phyloP scores from a whole-genome alignment of 30 jellyfish, hydroid and myxozoan species.

The Hydra vulgaris region DNA sequence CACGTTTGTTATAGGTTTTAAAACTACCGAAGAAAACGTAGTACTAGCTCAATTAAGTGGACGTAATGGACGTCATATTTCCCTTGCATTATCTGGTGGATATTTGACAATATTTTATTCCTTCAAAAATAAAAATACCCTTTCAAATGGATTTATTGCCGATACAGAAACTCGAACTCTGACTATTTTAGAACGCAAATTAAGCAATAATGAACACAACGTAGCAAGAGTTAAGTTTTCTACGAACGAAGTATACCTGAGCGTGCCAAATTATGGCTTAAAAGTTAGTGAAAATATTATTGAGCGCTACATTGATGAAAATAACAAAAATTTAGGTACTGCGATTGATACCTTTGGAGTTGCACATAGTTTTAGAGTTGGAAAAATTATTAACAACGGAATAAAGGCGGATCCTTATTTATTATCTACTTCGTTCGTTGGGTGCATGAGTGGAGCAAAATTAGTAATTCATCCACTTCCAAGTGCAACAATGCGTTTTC shows the following conservation, averaged over 20 bases:
- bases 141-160: neutral
- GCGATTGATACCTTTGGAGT: slow-evolving; percentile 10
- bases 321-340: neutral
- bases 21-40: slow-evolving; percentile 23
- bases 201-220: slow-evolving; percentile 23
- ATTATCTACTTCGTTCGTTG: slow-evolving; percentile 8
- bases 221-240: slow-evolving; percentile 16
- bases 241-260: slow-evolving; percentile 2
- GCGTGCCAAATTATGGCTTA: slow-evolving; percentile 28
- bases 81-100: slow-evolving; percentile 26
- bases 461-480: slow-evolving; percentile 11
- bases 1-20: slow-evolving; percentile 29
- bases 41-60: slow-evolving; percentile 25
- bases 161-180: slow-evolving; percentile 6
- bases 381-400: neutral
- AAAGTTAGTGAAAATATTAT: slow-evolving; percentile 9
- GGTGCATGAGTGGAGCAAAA: slow-evolving; percentile 35
- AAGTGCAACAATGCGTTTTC: slow-evolving; percentile 10
- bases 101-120: slow-evolving; percentile 6
- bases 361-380: slow-evolving; percentile 14
- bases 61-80: slow-evolving; percentile 13
- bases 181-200: neutral
- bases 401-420: neutral
- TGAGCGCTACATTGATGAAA: slow-evolving; percentile 14
- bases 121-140: slow-evolving; percentile 1